Percentiles rank a stretch among this genome's conserved stretches.
Conservation (phyloP, 2,113 vertebrate genomes). For the Leptobrachium ailaonicum region DNA sequence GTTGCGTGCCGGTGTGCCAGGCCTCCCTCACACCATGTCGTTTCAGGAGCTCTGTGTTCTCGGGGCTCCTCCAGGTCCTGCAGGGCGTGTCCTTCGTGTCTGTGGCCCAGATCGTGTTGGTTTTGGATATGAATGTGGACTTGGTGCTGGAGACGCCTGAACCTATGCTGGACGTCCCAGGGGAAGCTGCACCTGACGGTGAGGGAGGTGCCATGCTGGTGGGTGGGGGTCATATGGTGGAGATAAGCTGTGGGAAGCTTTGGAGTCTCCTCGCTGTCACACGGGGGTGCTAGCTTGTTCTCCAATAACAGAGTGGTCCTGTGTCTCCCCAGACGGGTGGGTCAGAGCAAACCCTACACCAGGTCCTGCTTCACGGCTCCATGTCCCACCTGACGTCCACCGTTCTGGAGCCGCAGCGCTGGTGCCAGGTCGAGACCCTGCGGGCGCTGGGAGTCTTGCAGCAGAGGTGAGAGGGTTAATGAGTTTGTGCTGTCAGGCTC, state of each 20-base stretch:
- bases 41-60: not conserved
- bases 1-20: too few species aligned
- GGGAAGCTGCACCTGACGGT: conserved; percentile 18
- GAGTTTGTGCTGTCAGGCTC: not conserved
- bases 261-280: not conserved
- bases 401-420: conserved; percentile 27
- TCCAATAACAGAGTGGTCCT: not conserved
- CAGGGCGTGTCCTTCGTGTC: not conserved
- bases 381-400: not conserved
- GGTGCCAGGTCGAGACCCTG: conserved; percentile 21
- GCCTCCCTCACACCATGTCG: not conserved
- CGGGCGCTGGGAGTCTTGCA: not conserved
- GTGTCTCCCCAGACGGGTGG: conserved; percentile 3
- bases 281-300: not conserved
- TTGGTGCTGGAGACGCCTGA: not conserved
- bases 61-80: not conserved
- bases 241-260: not conserved
- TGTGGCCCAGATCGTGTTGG: not conserved
- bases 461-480: conserved; percentile 6
- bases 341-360: not conserved
- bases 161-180: conserved; percentile 3
- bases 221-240: too few species aligned
- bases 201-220: not conserved
- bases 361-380: not conserved
- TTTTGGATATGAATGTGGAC: conserved; percentile 3